Percentiles rank a stretch among this genome's conserved stretches.
These are phyloP conservation scores for Ichneumoninae sp. DNA, from an alignment of 2,888 invertebrate genomes.

Conservation along the genomic window DNA sequence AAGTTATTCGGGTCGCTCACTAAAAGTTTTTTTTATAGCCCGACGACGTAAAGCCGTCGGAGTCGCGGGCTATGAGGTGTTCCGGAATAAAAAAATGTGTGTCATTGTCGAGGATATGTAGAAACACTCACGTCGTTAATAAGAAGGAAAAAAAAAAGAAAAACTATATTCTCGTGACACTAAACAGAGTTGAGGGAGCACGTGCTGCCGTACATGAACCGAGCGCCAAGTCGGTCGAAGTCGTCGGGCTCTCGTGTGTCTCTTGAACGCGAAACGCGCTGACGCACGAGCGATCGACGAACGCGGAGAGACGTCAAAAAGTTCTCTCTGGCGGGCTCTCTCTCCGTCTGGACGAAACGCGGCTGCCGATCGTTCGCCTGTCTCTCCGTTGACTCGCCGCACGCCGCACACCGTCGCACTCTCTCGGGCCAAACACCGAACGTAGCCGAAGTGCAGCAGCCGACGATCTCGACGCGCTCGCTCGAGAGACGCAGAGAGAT, in stretches of 20 bases:
- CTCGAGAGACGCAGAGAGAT: slow-evolving; percentile 5
- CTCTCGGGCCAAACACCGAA: slow-evolving; percentile 14
- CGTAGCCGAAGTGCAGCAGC: slow-evolving; percentile 38
- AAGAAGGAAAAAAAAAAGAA: background rate
- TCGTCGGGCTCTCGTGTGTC: slow-evolving; percentile 32
- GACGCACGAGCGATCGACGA: slow-evolving; percentile 38
- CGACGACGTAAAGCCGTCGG: background rate
- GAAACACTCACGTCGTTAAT: background rate
- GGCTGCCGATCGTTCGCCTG: slow-evolving; percentile 5
- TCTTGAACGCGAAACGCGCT: slow-evolving; percentile 30
- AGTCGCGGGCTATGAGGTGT: background rate
- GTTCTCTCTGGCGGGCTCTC: background rate
- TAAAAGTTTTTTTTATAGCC: slow-evolving; percentile 32
- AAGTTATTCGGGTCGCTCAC: slow-evolving; percentile 56
- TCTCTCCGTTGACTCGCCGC: background rate
- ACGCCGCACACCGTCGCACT: slow-evolving; percentile 26
- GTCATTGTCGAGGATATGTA: background rate
- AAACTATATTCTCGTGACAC: background rate
- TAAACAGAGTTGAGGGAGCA: slow-evolving; percentile 16
- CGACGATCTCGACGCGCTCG: slow-evolving; percentile 37
- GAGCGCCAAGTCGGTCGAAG: slow-evolving; percentile 37
- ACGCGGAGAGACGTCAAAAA: slow-evolving; percentile 33
- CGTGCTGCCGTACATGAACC: slow-evolving; percentile 44
- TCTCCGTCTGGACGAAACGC: background rate
- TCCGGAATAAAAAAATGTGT: background rate